Evolutionary conservation across 1,140 invertebrate species (phyloP), one percentile per base, ranked within the genome.

Genomic region (Drosophila setifemur): DNA sequence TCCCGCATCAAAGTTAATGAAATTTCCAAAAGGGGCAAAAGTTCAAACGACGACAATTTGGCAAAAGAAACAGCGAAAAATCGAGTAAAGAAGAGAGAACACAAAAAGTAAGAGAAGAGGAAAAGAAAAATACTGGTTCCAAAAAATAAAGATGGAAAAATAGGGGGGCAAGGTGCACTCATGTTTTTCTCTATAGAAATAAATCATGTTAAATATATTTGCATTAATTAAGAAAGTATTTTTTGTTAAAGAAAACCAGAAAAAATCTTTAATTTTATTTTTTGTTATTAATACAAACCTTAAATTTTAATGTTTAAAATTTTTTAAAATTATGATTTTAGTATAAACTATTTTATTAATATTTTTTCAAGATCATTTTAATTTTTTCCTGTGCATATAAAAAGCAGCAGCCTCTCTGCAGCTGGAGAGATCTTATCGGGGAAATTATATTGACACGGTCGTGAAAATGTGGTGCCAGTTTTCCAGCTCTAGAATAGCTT

Each of bases 1-100:
- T 55, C 52, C 37, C 66, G 58, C 74, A 78, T 85, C 68, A 83
- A 83, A 78, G 69, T 74, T 85, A 85, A 83, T 83, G 78, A 73
- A 78, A 78, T 83, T 85, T 67, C 33, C 40, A 42, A 49, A 60
- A 55, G 45, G 63, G 50, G 47, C 64, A 64, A 64, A 45, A 61
- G 71, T 55, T 67, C 44, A 57, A 66, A 43, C 43, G 58, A 73
- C 47, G 54, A 57, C 60, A 76, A 53, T 70, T 55, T 54, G 55
- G 54, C 37, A 50, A 37, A 37, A 44, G 29, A 12, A 49, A 31
- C 44, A 25, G 39, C n/a, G 18, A 9, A 12, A 21, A 16, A 9
- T 6, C 3, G 19, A 18, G n/a, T 3, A 11, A 31, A 18, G 31
- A 18, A 35, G 12, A 1, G 3, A 7, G 3, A 9, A 3, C 4